Conservation (phyloP, 2,797 vertebrate species). For the Sylvia borin region DNA sequence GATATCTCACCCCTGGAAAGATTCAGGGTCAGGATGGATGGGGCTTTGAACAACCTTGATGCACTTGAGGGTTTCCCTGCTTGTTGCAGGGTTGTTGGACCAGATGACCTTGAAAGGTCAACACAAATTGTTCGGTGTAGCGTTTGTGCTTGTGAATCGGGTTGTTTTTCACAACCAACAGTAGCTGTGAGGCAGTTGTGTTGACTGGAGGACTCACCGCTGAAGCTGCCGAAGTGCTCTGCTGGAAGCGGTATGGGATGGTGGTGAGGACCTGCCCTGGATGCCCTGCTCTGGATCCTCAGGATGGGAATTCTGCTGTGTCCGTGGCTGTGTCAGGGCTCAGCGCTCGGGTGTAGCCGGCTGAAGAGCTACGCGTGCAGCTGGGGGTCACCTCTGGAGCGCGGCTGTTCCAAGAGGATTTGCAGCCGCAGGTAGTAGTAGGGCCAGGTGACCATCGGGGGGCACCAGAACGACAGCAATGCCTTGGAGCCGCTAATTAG, state of each 20-base stretch:
- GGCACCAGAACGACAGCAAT: constrained; percentile 60
- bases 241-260: not conserved
- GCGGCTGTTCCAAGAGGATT: not conserved
- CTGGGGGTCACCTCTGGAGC: not conserved
- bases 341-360: not conserved
- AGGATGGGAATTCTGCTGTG: not conserved
- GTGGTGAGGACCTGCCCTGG: not conserved
- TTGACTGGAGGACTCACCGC: not conserved
- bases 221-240: accelerated
- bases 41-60: not conserved
- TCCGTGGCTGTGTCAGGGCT: not conserved
- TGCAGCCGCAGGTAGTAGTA: not conserved
- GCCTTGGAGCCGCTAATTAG: not conserved
- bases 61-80: not conserved
- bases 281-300: not conserved
- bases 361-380: accelerated
- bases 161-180: not conserved
- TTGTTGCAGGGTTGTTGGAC: not conserved
- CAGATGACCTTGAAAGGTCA: not conserved
- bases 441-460: constrained; percentile 46
- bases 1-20: not conserved
- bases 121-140: accelerated
- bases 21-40: not conserved
- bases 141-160: not conserved
- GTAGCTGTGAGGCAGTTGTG: not conserved